Evolutionary conservation across 1,140 invertebrate genomes (phyloP).

Genomic region (Brachionus paranguensis): DNA sequence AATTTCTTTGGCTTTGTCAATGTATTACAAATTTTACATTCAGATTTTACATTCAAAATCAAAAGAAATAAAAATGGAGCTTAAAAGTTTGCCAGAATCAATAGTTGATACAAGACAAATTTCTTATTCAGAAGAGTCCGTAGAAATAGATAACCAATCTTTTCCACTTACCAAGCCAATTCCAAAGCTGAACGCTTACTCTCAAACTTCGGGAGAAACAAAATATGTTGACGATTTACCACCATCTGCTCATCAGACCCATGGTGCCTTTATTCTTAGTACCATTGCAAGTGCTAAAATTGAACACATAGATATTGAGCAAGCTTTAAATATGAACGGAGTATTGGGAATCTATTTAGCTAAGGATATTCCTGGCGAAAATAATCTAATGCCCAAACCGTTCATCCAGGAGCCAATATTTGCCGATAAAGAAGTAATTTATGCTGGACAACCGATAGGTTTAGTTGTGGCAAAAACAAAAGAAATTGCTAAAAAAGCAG

Average conservation of each 20-base stretch:
- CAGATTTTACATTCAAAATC: not conserved
- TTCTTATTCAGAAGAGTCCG: not conserved
- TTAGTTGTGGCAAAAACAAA: conserved; percentile 64
- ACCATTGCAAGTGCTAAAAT: conserved; percentile 51
- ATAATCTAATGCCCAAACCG: conserved; percentile 43
- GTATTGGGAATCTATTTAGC: conserved; percentile 47
- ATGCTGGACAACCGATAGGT: conserved; percentile 66
- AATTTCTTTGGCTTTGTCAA: no score
- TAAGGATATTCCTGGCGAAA: conserved; percentile 50
- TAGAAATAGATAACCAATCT: not conserved
- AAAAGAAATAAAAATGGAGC: not conserved
- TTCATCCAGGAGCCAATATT: not conserved
- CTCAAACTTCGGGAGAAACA: conserved; percentile 17
- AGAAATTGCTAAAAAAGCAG: conserved; percentile 62
- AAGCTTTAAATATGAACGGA: conserved; percentile 42
- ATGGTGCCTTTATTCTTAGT: conserved; percentile 13
- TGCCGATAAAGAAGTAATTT: conserved; percentile 42
- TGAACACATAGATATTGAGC: conserved; percentile 43
- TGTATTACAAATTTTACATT: not conserved
- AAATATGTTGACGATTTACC: conserved; percentile 35
- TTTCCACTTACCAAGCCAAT: conserved; percentile 14
- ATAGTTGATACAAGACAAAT: not conserved
- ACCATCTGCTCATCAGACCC: not conserved
- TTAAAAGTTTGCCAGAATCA: not conserved
- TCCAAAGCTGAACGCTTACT: conserved; percentile 27